Base-by-base conservation (phyloP, 2,888 invertebrate genomes). In the Plagiodera versicolora region DNA sequence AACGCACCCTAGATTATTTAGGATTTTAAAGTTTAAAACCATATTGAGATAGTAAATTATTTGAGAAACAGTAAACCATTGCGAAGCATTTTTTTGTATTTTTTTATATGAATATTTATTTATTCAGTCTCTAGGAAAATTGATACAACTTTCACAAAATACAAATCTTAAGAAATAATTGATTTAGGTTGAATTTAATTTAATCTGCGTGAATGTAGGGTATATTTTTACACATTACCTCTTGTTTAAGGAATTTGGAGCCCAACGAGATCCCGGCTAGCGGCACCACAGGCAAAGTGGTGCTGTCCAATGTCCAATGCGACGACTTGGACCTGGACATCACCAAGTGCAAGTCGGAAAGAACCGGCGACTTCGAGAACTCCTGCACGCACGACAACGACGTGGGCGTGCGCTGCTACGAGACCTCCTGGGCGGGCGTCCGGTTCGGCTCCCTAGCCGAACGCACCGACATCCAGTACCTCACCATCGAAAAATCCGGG, bases 351-450 rank as follows among this genome's bases (percentile, higher is more conserved):
- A 84, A 88, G 81, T 85, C 92, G 4, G 96, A 98, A 79, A 84
- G 82, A 2, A 78, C 81, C 6, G 84, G 85, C 0, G 90, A 94
- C 66, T 94, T 95, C 77, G 94, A 95, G 80, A 91, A 94, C 79
- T 92, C 93, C 1, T 96, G 95, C 74, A 86, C 85, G 0, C 94
- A 94, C 72, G 90, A 92, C 24, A 89, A 91, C 74, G 94, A 95
- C 74, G 95, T 95, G 10, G 94, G 95, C 0, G 85, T 96, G 35
- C 84, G 92, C 66, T 96, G 96, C 75, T 92, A 94, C 68, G 91
- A 92, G 71, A 91, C 92, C 0, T 92, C 93, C 32, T 98, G 98
- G 98, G 95, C 96, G 0, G 98, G 98, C 0, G 82, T 98, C 0
- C 84, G 97, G 68, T 89, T 97, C 69, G 94, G 96, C 44, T 92